Percentiles rank a stretch among this genome's conserved stretches.
Evolutionary conservation across 2,888 invertebrate species (phyloP).

Genomic region (Cosmia trapezina): DNA sequence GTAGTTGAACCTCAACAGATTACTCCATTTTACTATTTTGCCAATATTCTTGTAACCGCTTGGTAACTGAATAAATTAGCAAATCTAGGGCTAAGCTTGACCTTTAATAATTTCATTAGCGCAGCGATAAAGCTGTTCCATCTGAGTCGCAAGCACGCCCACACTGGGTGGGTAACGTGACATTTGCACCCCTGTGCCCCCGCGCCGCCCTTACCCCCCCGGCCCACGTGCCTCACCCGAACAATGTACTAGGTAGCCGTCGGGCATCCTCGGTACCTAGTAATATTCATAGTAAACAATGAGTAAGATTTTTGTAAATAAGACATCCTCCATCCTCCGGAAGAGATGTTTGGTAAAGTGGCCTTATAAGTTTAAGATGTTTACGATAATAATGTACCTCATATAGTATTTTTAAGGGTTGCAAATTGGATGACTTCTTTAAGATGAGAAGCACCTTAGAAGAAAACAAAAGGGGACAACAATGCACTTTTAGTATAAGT

Average conservation of each 20-base stretch:
- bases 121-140: constrained; percentile 68
- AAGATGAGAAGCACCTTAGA: not conserved
- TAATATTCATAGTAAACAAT: constrained; percentile 69
- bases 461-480: not conserved
- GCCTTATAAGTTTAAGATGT: constrained; percentile 10
- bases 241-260: constrained; percentile 67
- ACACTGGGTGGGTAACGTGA: constrained; percentile 77
- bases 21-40: constrained; percentile 18
- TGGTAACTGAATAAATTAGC: constrained; percentile 42
- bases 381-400: not conserved
- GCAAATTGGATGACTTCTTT: not conserved
- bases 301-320: constrained; percentile 49
- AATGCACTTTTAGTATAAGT: not conserved
- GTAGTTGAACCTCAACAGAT: constrained; percentile 19
- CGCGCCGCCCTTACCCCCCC: constrained; percentile 51
- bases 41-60: not conserved
- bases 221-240: constrained; percentile 72
- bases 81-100: constrained; percentile 66
- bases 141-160: constrained; percentile 70
- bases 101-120: constrained; percentile 78
- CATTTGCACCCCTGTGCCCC: constrained; percentile 73
- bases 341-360: constrained; percentile 8
- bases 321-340: not conserved
- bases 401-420: not conserved
- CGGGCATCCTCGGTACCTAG: constrained; percentile 58